A percentile compares a stretch with the other conserved stretches of the same genome.
These are phyloP conservation scores for Epicauta chinensis DNA, from an alignment of 1,140 invertebrate species.

Conservation along the genomic window DNA sequence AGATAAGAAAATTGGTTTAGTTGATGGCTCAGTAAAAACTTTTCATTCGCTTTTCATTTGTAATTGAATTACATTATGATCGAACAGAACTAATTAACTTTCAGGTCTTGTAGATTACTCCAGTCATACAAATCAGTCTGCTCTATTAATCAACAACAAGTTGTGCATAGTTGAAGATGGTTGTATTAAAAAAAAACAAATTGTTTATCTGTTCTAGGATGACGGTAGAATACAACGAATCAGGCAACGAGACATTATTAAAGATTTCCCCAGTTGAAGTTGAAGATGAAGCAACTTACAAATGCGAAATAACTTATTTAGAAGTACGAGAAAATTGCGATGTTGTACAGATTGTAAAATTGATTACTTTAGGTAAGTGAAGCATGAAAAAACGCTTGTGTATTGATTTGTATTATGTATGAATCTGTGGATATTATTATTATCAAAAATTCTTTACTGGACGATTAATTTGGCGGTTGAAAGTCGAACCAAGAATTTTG, in stretches of 20 bases:
- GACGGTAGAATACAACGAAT: slow-evolving; percentile 56
- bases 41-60: too few species aligned
- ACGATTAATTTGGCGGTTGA: background rate
- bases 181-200: background rate
- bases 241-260: slow-evolving; percentile 58
- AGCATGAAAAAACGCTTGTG: too few species aligned
- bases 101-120: too few species aligned
- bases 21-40: too few species aligned
- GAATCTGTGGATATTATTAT: too few species aligned
- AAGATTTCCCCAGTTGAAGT: slow-evolving; percentile 60
- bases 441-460: background rate
- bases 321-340: slow-evolving; percentile 70
- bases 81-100: too few species aligned
- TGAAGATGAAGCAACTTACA: slow-evolving; percentile 74
- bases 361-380: slow-evolving; percentile 72
- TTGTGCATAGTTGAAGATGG: too few species aligned
- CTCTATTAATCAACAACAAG: too few species aligned
- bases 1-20: too few species aligned
- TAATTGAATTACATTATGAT: too few species aligned
- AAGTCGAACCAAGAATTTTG: background rate
- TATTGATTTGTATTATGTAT: too few species aligned
- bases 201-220: slow-evolving; percentile 54
- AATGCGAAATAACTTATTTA: slow-evolving; percentile 79
- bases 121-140: too few species aligned
- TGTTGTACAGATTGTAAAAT: slow-evolving; percentile 70